Percentiles rank a stretch among this genome's conserved stretches.
These are phyloP conservation scores for Troglohyphantes excavatus DNA, from an alignment of 2,888 invertebrate species.

Conservation along the genomic window DNA sequence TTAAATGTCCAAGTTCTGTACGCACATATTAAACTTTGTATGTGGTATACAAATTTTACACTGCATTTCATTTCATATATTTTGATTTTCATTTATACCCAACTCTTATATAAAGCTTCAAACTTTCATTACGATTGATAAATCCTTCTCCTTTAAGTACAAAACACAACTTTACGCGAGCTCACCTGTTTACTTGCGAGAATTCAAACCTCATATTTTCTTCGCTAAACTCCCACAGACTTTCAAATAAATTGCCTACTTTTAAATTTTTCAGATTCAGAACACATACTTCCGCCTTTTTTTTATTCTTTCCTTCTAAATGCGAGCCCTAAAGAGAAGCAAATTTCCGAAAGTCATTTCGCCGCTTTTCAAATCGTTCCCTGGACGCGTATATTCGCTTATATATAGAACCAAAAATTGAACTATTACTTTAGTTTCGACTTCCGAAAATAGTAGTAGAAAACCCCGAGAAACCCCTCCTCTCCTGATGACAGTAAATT, in stretches of 20 bases:
- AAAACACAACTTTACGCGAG: background rate
- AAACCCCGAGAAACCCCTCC: background rate
- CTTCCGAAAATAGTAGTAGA: slow-evolving; percentile 17
- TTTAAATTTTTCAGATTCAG: background rate
- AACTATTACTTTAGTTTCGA: slow-evolving; percentile 40
- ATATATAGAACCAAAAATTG: slow-evolving; percentile 30
- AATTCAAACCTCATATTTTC: slow-evolving; percentile 2
- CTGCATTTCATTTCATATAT: no score
- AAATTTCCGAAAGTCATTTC: slow-evolving; percentile 35
- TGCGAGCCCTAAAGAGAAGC: slow-evolving; percentile 14
- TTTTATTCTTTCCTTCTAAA: slow-evolving; percentile 19
- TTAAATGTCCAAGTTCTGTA: no score
- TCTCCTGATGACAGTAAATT: slow-evolving; percentile 51
- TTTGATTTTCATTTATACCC: no score
- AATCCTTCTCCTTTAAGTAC: no score
- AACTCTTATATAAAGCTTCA: no score
- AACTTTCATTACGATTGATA: no score
- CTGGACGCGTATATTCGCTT: background rate
- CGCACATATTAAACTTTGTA: no score
- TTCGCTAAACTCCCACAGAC: background rate
- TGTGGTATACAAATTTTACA: no score
- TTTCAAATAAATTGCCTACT: slow-evolving; percentile 21
- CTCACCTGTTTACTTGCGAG: background rate
- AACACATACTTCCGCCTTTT: background rate
- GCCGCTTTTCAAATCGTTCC: slow-evolving; percentile 52